Percentiles rank a stretch among this genome's conserved stretches.
phyloP scores from a whole-genome alignment of 2,888 invertebrate genomes.

The Oscheius onirici region DNA sequence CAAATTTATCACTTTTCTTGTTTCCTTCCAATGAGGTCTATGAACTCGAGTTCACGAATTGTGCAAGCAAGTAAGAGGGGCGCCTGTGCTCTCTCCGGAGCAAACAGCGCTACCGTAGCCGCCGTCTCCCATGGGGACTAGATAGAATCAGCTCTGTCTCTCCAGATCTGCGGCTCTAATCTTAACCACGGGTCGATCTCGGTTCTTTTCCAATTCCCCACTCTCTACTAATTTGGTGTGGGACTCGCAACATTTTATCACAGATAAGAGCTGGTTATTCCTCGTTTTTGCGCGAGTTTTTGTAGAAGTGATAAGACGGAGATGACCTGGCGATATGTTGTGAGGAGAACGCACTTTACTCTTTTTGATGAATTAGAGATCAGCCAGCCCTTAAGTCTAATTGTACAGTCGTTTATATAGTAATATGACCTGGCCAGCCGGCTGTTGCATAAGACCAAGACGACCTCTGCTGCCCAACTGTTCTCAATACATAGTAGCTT shows the following conservation, averaged over 20 bases:
- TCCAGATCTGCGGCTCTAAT: slow-evolving; percentile 29
- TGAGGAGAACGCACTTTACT: slow-evolving; percentile 8
- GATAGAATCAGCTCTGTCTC: slow-evolving; percentile 32
- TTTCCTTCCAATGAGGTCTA: not conserved
- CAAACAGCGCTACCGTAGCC: slow-evolving; percentile 31
- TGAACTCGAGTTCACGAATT: not conserved
- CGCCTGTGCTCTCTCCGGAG: slow-evolving; percentile 22
- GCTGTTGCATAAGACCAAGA: slow-evolving; percentile 3
- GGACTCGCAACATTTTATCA: slow-evolving; percentile 28
- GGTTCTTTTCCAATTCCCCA: no score
- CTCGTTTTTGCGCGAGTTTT: slow-evolving; percentile 33
- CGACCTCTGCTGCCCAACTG: slow-evolving; percentile 17
- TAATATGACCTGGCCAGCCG: slow-evolving; percentile 7
- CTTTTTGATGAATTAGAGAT: not conserved
- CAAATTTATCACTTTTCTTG: slow-evolving; percentile 21
- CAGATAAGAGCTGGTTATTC: slow-evolving; percentile 27
- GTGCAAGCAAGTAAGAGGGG: slow-evolving; percentile 2
- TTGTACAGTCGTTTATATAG: no score
- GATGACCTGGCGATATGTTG: slow-evolving; percentile 2
- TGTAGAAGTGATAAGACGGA: slow-evolving; percentile 19
- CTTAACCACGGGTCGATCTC: slow-evolving; percentile 8
- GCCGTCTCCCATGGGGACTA: slow-evolving; percentile 19
- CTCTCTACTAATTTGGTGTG: slow-evolving; percentile 1
- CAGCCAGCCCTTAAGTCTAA: no score
- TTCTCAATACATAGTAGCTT: not conserved